Conservation (phyloP, 2,113 vertebrate species). For the Triplophysa rosa region DNA sequence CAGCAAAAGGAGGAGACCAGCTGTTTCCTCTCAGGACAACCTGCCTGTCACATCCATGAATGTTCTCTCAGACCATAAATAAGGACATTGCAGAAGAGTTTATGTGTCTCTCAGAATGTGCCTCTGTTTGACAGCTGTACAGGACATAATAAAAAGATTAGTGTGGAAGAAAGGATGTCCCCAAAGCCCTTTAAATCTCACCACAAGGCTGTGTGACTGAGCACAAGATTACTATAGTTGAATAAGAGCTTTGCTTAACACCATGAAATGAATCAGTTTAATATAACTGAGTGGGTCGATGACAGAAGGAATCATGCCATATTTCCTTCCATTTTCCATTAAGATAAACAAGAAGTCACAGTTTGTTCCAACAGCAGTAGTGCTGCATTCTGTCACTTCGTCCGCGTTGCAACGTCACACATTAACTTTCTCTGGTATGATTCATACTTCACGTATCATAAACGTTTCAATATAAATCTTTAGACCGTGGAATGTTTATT, state of each 20-base stretch:
- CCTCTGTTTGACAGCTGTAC: background rate
- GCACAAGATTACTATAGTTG: slow-evolving; percentile 62
- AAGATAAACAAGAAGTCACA: background rate
- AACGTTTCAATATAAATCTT: background rate
- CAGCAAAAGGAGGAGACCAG: slow-evolving; percentile 53
- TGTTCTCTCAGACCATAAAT: background rate
- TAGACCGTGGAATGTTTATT: background rate
- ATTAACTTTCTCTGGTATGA: background rate
- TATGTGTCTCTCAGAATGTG: slow-evolving; percentile 15
- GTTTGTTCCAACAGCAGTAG: background rate
- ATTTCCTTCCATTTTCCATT: background rate
- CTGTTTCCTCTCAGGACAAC: slow-evolving; percentile 58
- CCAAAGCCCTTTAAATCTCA: slow-evolving; percentile 65
- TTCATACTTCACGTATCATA: background rate
- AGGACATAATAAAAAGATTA: slow-evolving; percentile 55
- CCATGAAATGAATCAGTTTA: slow-evolving; percentile 56
- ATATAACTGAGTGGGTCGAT: slow-evolving; percentile 46
- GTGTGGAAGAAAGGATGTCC: slow-evolving; percentile 51
- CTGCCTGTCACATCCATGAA: background rate
- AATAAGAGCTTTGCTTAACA: slow-evolving; percentile 50
- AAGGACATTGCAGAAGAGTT: background rate
- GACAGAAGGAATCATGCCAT: background rate
- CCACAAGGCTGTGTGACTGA: slow-evolving; percentile 47
- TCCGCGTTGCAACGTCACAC: background rate
- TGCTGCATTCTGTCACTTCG: background rate